A percentile compares a stretch with the other conserved stretches of the same genome.
phyloP scores from a whole-genome alignment of 2,888 invertebrate genomes.

The Dendrolimus houi region DNA sequence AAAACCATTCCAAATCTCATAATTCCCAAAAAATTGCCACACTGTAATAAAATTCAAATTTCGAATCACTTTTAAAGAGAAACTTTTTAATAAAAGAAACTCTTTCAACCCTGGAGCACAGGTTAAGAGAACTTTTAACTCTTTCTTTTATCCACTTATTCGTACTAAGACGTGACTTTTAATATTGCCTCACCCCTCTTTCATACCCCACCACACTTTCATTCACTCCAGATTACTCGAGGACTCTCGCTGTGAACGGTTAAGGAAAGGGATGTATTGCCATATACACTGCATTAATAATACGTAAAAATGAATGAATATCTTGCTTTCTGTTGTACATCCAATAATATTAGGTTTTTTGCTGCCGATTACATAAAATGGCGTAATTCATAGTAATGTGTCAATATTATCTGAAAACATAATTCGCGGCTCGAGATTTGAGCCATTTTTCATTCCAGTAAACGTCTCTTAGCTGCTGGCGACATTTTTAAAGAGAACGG shows the following conservation, averaged over 20 bases:
- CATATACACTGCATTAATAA: background rate
- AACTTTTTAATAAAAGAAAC: background rate
- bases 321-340: no score
- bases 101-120: conserved; percentile 9
- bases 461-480: no score
- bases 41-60: background rate
- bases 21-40: background rate
- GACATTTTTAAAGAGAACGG: no score
- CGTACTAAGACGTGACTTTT: conserved; percentile 36
- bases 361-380: no score
- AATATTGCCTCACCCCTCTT: conserved; percentile 22
- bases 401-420: no score
- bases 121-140: conserved; percentile 22
- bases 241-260: background rate
- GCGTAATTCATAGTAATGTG: no score
- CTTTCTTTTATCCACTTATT: conserved; percentile 39
- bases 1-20: no score
- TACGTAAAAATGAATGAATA: no score
- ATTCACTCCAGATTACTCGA: background rate
- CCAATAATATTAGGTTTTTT: no score
- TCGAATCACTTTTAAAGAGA: background rate
- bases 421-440: no score
- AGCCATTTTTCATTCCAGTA: no score
- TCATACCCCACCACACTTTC: background rate
- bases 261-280: background rate